phyloP scores from a whole-genome alignment of 1,140 invertebrate genomes.

The Nasonia giraulti region DNA sequence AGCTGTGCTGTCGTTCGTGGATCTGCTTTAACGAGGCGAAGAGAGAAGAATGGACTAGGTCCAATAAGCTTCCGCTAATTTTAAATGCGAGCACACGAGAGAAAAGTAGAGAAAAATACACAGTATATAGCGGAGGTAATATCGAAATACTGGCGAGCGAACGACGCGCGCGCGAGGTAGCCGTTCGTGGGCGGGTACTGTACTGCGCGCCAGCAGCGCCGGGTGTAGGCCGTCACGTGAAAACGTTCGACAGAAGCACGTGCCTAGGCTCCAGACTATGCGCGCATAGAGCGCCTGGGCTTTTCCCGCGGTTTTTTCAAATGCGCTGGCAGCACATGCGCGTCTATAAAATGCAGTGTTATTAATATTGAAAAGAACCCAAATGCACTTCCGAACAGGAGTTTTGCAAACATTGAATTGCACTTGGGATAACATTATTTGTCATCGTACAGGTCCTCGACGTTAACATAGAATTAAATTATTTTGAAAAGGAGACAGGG shows the following conservation, averaged over 20 bases:
- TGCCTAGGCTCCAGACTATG: neutral
- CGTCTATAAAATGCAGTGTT: neutral
- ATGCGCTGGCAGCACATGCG: neutral
- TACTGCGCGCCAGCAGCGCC: neutral
- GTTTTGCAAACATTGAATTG: no score
- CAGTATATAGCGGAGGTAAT: neutral
- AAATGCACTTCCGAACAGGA: no score
- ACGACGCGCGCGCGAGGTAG: neutral
- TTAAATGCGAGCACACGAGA: neutral
- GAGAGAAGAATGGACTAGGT: neutral
- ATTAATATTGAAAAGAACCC: no score
- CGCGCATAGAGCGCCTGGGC: neutral
- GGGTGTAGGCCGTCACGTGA: conserved; percentile 1
- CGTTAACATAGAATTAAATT: neutral
- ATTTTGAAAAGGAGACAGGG: neutral
- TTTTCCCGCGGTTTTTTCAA: conserved; percentile 37
- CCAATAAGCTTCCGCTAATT: neutral
- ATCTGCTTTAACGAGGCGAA: neutral
- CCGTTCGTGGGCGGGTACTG: conserved; percentile 28
- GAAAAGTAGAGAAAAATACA: neutral
- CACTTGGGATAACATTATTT: no score
- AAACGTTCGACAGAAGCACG: conserved; percentile 36
- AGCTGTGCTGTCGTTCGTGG: neutral
- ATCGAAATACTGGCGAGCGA: neutral
- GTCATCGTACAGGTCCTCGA: no score